phyloP scores from a whole-genome alignment of 2,888 invertebrate species.

The Aquatica leii region DNA sequence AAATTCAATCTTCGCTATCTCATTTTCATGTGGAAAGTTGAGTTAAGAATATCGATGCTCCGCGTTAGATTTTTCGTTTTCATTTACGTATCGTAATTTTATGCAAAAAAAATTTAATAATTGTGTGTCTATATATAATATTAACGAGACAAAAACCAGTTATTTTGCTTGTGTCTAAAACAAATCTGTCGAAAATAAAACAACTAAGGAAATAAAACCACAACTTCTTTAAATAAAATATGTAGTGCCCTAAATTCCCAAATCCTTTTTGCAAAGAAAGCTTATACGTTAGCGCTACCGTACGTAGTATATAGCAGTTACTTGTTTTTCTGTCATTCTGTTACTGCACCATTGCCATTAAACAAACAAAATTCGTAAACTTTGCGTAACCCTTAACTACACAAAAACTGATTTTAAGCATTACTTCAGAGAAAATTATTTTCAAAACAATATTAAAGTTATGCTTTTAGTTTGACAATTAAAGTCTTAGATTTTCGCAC shows the following conservation, averaged over 20 bases:
- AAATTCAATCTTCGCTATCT: conserved; percentile 33
- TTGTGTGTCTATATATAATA: conserved; percentile 21
- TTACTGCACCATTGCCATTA: conserved; percentile 24
- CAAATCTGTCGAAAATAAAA: conserved; percentile 33
- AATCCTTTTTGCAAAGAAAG: conserved; percentile 33
- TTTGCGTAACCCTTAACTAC: conserved; percentile 4
- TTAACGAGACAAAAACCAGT: conserved; percentile 15
- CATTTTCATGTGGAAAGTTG: conserved; percentile 27
- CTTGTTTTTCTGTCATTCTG: conserved; percentile 28
- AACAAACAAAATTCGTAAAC: conserved; percentile 28
- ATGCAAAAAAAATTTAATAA: conserved; percentile 23
- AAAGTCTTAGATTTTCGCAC: too few species aligned
- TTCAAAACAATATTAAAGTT: neutral
- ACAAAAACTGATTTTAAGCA: neutral
- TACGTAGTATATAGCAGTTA: conserved; percentile 29
- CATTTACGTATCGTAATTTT: conserved; percentile 15
- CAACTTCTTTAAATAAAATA: conserved; percentile 41
- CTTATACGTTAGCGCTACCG: conserved; percentile 35
- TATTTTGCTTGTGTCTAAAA: conserved; percentile 21
- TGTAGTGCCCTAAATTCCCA: conserved; percentile 39
- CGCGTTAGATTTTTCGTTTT: conserved; percentile 25
- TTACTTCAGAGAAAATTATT: neutral
- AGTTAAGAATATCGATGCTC: conserved; percentile 31
- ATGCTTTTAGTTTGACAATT: neutral
- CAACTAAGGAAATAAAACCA: conserved; percentile 31